Conservation (phyloP, 1,140 invertebrate species). For the Drosophila mauritiana region DNA sequence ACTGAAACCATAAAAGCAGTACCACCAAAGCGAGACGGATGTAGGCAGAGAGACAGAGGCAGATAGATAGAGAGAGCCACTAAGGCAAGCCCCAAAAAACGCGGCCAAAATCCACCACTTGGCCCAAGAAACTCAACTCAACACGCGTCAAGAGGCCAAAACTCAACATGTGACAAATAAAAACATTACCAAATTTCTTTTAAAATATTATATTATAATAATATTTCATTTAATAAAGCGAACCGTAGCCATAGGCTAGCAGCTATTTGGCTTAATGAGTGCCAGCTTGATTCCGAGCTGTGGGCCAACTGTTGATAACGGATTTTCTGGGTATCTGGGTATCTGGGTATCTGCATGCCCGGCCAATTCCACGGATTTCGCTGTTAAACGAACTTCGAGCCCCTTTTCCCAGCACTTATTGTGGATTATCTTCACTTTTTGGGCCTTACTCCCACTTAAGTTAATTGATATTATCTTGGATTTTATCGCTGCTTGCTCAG, state of each 20-base stretch:
- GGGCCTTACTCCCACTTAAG: neutral
- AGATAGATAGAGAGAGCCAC: neutral
- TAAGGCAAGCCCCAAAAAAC: slow-evolving; percentile 2
- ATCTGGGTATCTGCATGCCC: neutral
- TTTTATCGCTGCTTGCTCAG: neutral
- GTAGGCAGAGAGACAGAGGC: neutral
- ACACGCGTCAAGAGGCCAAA: slow-evolving; percentile 11
- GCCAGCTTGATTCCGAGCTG: slow-evolving; percentile 43
- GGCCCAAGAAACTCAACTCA: slow-evolving; percentile 6
- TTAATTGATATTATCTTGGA: neutral
- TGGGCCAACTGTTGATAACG: slow-evolving; percentile 45
- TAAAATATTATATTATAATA: too few species aligned
- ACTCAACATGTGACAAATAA: slow-evolving; percentile 24
- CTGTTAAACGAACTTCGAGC: neutral
- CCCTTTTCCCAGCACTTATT: slow-evolving; percentile 10
- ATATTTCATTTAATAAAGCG: neutral
- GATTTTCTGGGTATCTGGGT: slow-evolving; percentile 19
- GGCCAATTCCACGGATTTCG: slow-evolving; percentile 22
- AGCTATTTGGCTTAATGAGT: slow-evolving; percentile 48
- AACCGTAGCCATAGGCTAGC: slow-evolving; percentile 23
- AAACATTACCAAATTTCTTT: neutral
- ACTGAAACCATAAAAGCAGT: slow-evolving; percentile 10
- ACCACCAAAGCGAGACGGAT: neutral
- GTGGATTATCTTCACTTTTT: slow-evolving; percentile 7
- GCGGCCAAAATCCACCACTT: slow-evolving; percentile 17